Evolutionary conservation across 2,113 vertebrate species (phyloP), one percentile per base, ranked within the genome.

Genomic region (Mus spicilegus): DNA sequence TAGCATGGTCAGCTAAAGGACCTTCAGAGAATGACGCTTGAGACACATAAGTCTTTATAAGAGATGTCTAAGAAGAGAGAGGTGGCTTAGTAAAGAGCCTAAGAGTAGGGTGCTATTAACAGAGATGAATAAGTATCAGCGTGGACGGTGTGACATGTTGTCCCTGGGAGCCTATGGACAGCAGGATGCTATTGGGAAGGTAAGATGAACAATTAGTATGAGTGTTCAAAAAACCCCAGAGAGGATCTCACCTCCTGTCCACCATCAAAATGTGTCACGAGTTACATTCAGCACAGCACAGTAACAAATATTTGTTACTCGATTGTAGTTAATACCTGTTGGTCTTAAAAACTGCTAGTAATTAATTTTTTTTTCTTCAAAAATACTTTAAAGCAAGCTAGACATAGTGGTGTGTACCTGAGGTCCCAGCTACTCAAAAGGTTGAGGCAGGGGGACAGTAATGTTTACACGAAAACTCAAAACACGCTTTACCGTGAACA

Each of bases 371-470:
- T n/a, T 11, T 26, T 6, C 61, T 67, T 87, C 87, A 89, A 67
- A 94, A 76, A 46, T 69, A 80, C n/a, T 89, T 95, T 36, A 76
- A 91, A 90, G 85, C 72, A 86, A 69, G 5, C 26, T n/a, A 61
- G 70, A 0, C 4, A 30, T 11, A 26, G 36, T 75, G 70, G n/a
- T 61, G 17, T 89, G 54, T 39, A 12, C 51, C 51, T 58, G 17
- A 30, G 11, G 4, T 89, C 22, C n/a, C 11, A 36, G 69, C 19
- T 63, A 63, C 39, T 76, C 39, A 56, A 39, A 61, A 89, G 19
- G 19, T 56, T 77, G 88, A 77, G 39, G 56, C 56, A 89, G 39
- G n/a, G 9, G 72, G 39, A 77, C 12, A 30, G 10, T 56, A 5
- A 72, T 24, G 19, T 49, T 49, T 12, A 49, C 5, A 39, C 4